Evolutionary conservation across 2,888 invertebrate genomes (phyloP), one percentile per base, ranked within the genome.

Genomic region (Sphaerophoria rueppellii): DNA sequence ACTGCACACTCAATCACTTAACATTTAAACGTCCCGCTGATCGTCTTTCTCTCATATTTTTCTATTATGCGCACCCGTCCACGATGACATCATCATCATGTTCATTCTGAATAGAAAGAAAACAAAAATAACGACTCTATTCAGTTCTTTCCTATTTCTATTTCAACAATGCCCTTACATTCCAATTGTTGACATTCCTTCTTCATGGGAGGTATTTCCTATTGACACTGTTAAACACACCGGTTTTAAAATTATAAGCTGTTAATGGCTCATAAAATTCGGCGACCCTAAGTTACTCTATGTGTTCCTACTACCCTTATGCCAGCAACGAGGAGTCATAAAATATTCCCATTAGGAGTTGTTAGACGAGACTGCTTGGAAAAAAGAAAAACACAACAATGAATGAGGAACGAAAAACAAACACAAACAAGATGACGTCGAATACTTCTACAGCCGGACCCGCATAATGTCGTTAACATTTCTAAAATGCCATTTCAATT

Each of bases 211-310:
- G 83, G 83, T 78, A 65, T 50, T 50, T 72, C 11, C 12, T 57
- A 61, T 40, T 55, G 48, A 60, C 16, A 69, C 40, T 37, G 67
- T 65, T 34, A 75, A 80, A 79, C 50, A 43, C 63, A 40, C 50
- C 32, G 71, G 67, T 75, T 83, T 61, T 40, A 24, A 76, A 85
- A 81, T 73, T 81, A 85, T 81, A 81, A 73, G 73, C 85, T 73
- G 81, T 81, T 85, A 85, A 85, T 81, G 76, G 85, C 63, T 81
- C 81, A 70, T 85, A 76, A 85, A 85, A 85, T 67, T 46, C 12
- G 60, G 58, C 73, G 67, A 73, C 70, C 71, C 40, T 73, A 32
- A 60, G 9, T 67, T 12, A 7, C 50, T 43, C 34, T 40, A 75
- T 54, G 58, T 54, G 60, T 76, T 24, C 24, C 24, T 24, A 52